Conservation (phyloP, 2,113 vertebrate species). For the Barnardius zonarius region DNA sequence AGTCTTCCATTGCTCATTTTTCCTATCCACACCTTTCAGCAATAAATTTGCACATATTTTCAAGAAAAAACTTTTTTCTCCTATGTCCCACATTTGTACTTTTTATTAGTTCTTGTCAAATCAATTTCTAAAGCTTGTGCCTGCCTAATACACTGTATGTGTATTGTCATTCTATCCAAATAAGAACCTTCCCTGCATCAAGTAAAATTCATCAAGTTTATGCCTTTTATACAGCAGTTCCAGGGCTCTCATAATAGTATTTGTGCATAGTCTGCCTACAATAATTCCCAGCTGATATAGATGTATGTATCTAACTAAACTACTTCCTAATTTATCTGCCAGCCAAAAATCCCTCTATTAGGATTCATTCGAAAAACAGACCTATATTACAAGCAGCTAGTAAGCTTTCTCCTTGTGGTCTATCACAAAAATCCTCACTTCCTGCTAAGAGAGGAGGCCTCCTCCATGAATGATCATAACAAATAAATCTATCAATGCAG, state of each 20-base stretch:
- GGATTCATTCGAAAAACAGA: not conserved
- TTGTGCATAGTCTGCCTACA: not conserved
- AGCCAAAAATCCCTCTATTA: not conserved
- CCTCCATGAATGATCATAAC: not conserved
- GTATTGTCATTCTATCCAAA: not conserved
- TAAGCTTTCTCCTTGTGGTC: not conserved
- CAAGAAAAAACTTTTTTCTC: not conserved
- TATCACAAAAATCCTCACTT: not conserved
- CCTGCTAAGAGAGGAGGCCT: not conserved
- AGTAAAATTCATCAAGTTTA: not conserved
- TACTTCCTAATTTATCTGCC: not conserved
- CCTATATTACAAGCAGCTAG: not conserved
- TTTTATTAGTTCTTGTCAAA: not conserved
- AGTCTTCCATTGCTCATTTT: not conserved
- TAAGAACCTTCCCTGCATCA: not conserved
- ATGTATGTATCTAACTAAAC: not conserved
- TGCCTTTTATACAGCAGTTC: not conserved
- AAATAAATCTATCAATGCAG: not conserved
- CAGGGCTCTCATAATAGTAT: not conserved
- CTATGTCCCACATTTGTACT: not conserved
- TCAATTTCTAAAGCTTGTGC: not conserved
- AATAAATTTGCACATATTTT: not conserved
- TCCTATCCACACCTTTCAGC: not conserved
- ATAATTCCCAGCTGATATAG: not conserved
- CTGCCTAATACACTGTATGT: fast-evolving